A percentile compares a stretch with the other conserved stretches of the same genome.
Evolutionary conservation across 2,888 invertebrate genomes (phyloP).

Genomic region (Ctenicera cuprea): DNA sequence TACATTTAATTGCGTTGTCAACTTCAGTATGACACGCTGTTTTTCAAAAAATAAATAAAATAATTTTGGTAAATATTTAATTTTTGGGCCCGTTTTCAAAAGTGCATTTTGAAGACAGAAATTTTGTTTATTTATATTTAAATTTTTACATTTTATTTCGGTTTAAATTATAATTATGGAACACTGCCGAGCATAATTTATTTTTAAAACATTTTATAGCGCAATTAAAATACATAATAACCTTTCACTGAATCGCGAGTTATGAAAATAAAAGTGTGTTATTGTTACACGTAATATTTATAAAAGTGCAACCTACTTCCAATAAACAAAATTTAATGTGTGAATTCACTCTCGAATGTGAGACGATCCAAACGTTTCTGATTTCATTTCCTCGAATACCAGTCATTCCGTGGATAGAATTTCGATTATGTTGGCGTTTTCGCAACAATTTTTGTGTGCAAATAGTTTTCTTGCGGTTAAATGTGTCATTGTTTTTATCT

Average conservation of each 20-base stretch:
- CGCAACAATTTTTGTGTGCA: neutral
- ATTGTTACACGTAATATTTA: neutral
- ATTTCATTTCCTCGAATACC: neutral
- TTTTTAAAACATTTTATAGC: neutral
- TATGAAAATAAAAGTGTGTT: slow-evolving; percentile 21
- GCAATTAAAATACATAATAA: slow-evolving; percentile 6
- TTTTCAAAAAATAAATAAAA: no score
- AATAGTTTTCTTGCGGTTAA: neutral
- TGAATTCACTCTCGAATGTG: neutral
- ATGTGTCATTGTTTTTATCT: slow-evolving; percentile 24
- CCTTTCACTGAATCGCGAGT: slow-evolving; percentile 3
- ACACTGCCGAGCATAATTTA: no score
- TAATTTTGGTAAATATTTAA: no score
- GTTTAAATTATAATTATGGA: no score
- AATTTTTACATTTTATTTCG: no score
- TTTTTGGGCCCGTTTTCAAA: no score
- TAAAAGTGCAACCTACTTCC: neutral
- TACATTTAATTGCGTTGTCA: no score
- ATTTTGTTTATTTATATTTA: no score
- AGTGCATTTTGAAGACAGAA: no score
- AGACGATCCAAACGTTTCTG: neutral
- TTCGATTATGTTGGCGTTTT: no score
- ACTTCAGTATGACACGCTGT: no score
- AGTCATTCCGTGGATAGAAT: no score
- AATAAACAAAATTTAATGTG: neutral